These are phyloP conservation scores for Epirrita christyi DNA, from an alignment of 2,888 invertebrate species.

Conservation along the genomic window DNA sequence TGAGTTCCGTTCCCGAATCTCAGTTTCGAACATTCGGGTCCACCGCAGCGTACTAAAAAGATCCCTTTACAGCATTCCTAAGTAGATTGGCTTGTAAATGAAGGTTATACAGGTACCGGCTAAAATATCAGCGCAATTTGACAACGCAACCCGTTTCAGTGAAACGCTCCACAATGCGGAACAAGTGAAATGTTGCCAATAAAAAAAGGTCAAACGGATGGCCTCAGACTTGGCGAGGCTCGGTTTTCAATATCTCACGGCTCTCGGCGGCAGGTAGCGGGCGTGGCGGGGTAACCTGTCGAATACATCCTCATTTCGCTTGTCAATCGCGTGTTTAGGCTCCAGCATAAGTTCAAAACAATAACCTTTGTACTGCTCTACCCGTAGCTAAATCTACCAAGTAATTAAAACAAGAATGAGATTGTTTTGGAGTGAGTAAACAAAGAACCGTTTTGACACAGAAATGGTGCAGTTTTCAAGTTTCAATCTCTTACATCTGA, in stretches of 20 bases:
- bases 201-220: slow-evolving; percentile 77
- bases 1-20: slow-evolving; percentile 36
- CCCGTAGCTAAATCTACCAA: slow-evolving; percentile 37
- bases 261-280: slow-evolving; percentile 53
- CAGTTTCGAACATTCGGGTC: slow-evolving; percentile 40
- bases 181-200: slow-evolving; percentile 80
- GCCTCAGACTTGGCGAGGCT: slow-evolving; percentile 67
- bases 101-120: slow-evolving; percentile 59
- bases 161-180: slow-evolving; percentile 72
- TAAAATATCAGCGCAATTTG: slow-evolving; percentile 75
- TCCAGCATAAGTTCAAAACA: slow-evolving; percentile 45
- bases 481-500: slow-evolving; percentile 26
- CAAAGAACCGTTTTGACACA: slow-evolving; percentile 33
- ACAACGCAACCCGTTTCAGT: slow-evolving; percentile 71
- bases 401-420: slow-evolving; percentile 41
- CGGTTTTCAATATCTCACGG: slow-evolving; percentile 80
- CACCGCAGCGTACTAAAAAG: slow-evolving; percentile 49
- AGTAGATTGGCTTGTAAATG: slow-evolving; percentile 60
- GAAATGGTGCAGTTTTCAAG: slow-evolving; percentile 27
- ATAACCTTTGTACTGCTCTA: slow-evolving; percentile 35
- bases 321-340: slow-evolving; percentile 64
- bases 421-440: slow-evolving; percentile 36
- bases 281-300: slow-evolving; percentile 57
- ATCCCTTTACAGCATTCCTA: slow-evolving; percentile 56
- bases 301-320: slow-evolving; percentile 68